Evolutionary conservation across 2,113 vertebrate species (phyloP).

Genomic region (Cheilinus undulatus): DNA sequence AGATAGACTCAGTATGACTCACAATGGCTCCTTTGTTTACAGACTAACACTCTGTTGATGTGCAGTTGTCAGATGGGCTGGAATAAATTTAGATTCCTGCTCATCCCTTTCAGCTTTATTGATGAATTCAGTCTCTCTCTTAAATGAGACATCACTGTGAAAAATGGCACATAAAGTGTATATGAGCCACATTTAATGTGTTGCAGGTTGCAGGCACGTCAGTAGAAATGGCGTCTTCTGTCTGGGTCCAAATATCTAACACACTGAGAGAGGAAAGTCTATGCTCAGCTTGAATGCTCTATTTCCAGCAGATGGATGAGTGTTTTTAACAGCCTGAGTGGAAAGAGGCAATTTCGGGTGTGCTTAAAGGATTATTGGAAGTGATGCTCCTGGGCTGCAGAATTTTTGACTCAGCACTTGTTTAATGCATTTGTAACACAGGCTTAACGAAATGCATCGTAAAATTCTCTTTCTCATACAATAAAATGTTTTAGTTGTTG

Average conservation of each 20-base stretch:
- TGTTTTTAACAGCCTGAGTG: neutral
- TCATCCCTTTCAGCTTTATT: neutral
- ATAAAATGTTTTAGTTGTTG: neutral
- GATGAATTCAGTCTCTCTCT: neutral
- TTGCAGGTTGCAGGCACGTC: neutral
- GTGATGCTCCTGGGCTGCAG: neutral
- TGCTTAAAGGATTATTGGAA: neutral
- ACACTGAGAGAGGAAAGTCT: neutral
- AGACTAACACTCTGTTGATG: neutral
- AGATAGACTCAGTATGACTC: neutral
- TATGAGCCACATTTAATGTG: neutral
- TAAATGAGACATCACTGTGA: neutral
- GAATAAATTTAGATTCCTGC: neutral
- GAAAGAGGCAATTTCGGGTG: neutral
- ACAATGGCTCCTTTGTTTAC: neutral
- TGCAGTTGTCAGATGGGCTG: too few species aligned
- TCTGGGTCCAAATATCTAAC: neutral
- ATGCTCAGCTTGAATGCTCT: neutral
- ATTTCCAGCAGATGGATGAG: neutral
- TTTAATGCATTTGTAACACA: neutral
- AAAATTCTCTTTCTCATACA: neutral
- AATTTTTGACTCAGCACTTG: neutral
- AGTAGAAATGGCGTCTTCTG: neutral
- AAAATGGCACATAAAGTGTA: neutral
- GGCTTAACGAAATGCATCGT: neutral